A percentile compares a stretch with the other conserved stretches of the same genome.
phyloP scores from a whole-genome alignment of 2,888 invertebrate species.

The Drosophila prolongata region DNA sequence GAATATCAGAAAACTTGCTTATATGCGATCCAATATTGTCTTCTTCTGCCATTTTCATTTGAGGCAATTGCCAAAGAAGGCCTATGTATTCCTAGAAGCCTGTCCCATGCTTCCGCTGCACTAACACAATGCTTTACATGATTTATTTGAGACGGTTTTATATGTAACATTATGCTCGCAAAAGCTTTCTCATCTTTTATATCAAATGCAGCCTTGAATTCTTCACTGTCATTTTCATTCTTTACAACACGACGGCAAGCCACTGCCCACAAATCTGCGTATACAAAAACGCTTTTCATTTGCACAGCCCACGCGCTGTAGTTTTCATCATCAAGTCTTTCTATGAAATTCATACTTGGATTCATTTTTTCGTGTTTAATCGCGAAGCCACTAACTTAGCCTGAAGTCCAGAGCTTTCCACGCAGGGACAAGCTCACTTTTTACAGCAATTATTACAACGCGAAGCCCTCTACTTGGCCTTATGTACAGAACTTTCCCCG shows the following conservation, averaged over 20 bases:
- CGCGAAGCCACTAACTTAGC: neutral
- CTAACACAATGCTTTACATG: neutral
- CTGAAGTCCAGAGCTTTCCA: no score
- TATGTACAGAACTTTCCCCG: no score
- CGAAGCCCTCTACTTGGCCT: no score
- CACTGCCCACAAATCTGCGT: neutral
- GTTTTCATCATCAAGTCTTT: no score
- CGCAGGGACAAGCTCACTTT: neutral
- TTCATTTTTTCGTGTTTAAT: neutral
- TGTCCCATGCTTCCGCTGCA: neutral
- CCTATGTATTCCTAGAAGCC: neutral
- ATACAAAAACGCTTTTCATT: neutral
- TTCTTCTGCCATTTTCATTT: neutral
- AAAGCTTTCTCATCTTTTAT: neutral
- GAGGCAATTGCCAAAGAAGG: neutral
- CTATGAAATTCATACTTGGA: no score
- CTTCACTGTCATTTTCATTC: neutral
- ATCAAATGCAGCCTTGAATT: neutral
- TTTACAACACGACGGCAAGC: neutral
- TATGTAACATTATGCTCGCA: neutral
- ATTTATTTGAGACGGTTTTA: neutral
- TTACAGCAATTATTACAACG: neutral
- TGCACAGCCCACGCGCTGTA: no score
- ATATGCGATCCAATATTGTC: neutral
- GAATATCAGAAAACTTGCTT: neutral